Conservation (phyloP, 2,888 invertebrate genomes). For the Gibbula magus region DNA sequence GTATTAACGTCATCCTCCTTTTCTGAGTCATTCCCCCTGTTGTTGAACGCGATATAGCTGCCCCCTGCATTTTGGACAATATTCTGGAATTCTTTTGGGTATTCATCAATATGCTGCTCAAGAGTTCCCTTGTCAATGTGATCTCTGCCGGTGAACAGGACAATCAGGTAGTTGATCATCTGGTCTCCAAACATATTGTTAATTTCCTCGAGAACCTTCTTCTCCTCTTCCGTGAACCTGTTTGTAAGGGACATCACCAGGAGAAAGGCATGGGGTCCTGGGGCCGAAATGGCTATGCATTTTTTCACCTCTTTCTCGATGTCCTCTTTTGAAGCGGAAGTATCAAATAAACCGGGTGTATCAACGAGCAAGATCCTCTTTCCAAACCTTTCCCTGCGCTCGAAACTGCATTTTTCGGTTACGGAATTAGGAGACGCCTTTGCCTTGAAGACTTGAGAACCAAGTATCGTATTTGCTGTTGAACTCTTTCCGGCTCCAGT, state of each 20-base stretch:
- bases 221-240: not conserved
- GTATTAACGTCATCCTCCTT: conserved; percentile 25
- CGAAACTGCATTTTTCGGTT: conserved; percentile 27
- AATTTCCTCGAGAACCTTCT: not conserved
- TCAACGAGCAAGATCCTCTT: conserved; percentile 30
- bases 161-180: not conserved
- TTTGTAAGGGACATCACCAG: not conserved
- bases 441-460: conserved; percentile 20
- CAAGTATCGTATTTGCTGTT: conserved; percentile 34
- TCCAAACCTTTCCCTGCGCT: conserved; percentile 18
- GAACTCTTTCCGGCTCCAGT: conserved; percentile 38
- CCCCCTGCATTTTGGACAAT: not conserved
- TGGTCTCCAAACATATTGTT: not conserved
- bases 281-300: not conserved
- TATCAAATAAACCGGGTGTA: conserved; percentile 40
- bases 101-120: not conserved
- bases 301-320: not conserved
- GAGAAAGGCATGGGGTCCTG: not conserved
- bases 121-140: not conserved
- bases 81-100: not conserved
- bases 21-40: conserved; percentile 17
- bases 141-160: not conserved
- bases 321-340: conserved; percentile 26
- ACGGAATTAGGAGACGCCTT: conserved; percentile 23
- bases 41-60: conserved; percentile 31